Evolutionary conservation across 2,797 vertebrate species (phyloP).

Genomic region (Dendrocincla tyrannina): DNA sequence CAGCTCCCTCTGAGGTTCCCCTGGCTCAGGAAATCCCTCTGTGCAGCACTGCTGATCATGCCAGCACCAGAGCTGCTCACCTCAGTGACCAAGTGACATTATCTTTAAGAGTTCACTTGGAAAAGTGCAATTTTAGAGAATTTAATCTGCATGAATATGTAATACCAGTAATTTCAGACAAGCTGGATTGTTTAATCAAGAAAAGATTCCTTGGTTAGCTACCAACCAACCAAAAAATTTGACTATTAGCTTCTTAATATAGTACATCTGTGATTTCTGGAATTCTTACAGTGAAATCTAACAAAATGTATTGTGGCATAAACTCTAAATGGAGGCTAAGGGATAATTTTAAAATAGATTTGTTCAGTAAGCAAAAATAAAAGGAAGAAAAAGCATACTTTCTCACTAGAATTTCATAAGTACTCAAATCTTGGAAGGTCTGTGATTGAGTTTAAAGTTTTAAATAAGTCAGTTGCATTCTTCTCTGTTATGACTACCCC

Average conservation of each 20-base stretch:
- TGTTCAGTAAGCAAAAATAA: neutral
- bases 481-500: neutral
- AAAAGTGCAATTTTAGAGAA: neutral
- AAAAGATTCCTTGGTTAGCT: neutral
- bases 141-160: neutral
- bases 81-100: neutral
- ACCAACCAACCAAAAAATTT: neutral
- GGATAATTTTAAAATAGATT: neutral
- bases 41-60: fast-evolving
- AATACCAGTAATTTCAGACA: neutral
- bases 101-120: neutral
- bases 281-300: neutral
- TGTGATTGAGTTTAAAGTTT: neutral
- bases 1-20: neutral
- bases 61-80: neutral
- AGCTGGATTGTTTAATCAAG: neutral
- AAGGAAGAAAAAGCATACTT: neutral
- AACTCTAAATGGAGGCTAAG: neutral
- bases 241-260: neutral
- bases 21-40: fast-evolving
- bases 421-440: neutral
- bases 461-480: neutral
- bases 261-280: neutral
- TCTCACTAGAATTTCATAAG: neutral
- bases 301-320: neutral